Evolutionary conservation across 1,140 invertebrate genomes (phyloP), one percentile per base, ranked within the genome.

Genomic region (Drosophila sp.): DNA sequence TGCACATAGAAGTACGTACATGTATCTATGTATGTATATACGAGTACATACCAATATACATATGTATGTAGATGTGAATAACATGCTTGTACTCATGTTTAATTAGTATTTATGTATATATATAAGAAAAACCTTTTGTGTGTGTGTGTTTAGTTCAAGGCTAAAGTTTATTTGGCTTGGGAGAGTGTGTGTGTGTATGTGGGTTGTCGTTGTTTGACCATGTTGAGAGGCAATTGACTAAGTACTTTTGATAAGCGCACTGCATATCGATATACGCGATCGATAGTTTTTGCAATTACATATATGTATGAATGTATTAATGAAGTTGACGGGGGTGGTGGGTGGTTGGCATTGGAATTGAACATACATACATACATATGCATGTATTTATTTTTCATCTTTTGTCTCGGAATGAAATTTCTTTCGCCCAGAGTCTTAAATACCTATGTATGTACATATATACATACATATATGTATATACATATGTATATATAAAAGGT

Each of bases 141-240:
- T 61, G 17, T 44, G 32, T 32, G 50, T 71, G 68, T 66, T 72
- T 80, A 70, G 69, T 81, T 81, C 79, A 81, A 81, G 79, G 79
- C 79, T 73, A 70, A 75, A 60, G 57, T 78, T 61, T 54, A 66
- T 66, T 69, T 55, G 62, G 25, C 60, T 17, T 33, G 10, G 23
- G 7, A 8, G 35, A 10, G 17, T 25, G 3, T 62, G 27, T 41
- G 29, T 44, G 27, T 30, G 10, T 41, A 32, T 3, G 17, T 2
- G 17, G 10, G 30, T 32, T 32, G 25, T 27, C 10, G 44, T 50
- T 23, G 10, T 60, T 56, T 56, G 54, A 30, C 54, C 10, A 56
- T 56, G n/a, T 32, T 32, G 3, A 56, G 35, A 41, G 58, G 40
- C 40, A 62, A 62, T 62, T 33, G 40, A 23, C 60, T 62, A 62